A percentile compares a stretch with the other conserved stretches of the same genome.
phyloP scores from a whole-genome alignment of 2,888 invertebrate genomes.

The Dryobotodes eremita region DNA sequence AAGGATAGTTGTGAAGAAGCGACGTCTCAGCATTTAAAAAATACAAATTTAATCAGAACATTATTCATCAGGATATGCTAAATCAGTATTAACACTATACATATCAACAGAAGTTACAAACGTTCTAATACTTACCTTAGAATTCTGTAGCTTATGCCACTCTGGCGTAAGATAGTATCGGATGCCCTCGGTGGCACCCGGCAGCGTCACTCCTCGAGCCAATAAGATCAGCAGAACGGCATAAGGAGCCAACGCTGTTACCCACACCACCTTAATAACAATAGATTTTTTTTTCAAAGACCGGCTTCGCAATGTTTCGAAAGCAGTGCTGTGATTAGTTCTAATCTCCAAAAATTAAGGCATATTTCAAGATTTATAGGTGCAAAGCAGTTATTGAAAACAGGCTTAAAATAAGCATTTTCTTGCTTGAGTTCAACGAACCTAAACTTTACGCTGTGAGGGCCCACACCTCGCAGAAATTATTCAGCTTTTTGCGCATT shows the following conservation, averaged over 20 bases:
- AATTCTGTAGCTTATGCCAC: constrained; percentile 95
- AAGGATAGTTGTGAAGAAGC: no score
- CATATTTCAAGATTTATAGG: neutral
- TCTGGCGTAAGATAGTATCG: constrained; percentile 97
- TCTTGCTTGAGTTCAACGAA: neutral
- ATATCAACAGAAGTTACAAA: neutral
- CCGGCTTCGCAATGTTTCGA: neutral
- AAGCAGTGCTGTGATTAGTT: neutral
- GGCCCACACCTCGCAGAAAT: neutral
- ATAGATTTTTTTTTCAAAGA: neutral
- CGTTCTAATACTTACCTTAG: constrained; percentile 90
- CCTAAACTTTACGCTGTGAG: neutral
- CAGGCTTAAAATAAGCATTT: neutral
- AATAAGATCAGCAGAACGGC: constrained; percentile 96
- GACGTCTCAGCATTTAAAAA: neutral
- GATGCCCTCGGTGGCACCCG: constrained; percentile 96
- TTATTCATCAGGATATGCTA: neutral
- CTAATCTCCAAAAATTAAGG: neutral
- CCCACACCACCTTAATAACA: constrained; percentile 95
- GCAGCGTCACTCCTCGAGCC: constrained; percentile 95
- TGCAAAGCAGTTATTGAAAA: neutral
- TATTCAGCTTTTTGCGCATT: constrained; percentile 22
- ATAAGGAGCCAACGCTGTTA: constrained; percentile 98
- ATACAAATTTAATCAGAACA: neutral
- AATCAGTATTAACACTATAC: neutral